These are phyloP conservation scores for Drosophila pruinosa DNA, from an alignment of 1,140 invertebrate species.

Conservation along the genomic window DNA sequence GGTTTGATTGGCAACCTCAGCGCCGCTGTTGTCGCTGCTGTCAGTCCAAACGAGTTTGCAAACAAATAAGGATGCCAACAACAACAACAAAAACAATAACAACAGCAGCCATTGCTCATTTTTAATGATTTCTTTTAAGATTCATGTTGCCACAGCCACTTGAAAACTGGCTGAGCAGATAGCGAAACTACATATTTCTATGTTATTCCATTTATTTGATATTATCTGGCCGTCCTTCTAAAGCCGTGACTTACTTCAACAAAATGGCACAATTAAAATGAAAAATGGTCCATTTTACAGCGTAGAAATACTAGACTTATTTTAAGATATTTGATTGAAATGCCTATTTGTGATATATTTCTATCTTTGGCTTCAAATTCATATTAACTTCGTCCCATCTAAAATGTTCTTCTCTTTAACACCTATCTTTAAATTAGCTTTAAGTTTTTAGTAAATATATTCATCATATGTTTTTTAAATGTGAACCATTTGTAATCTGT, in stretches of 20 bases:
- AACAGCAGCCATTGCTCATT: constrained; percentile 24
- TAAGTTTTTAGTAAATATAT: background rate
- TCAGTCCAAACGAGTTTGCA: constrained; percentile 64
- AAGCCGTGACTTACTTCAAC: background rate
- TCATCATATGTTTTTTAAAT: background rate
- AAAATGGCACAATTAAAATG: background rate
- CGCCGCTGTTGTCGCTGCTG: constrained; percentile 41
- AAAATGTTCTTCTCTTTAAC: background rate
- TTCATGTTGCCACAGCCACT: constrained; percentile 4
- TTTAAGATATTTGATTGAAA: background rate
- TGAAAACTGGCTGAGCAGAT: background rate
- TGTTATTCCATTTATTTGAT: background rate
- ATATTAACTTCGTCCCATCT: too few relatives aligned
- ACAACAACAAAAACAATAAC: constrained; percentile 2
- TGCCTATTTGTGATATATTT: background rate
- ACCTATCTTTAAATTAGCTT: background rate
- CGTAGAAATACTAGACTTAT: background rate
- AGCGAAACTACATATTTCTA: background rate
- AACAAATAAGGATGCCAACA: constrained; percentile 69
- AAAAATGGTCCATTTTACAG: background rate
- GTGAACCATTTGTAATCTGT: background rate
- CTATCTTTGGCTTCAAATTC: background rate
- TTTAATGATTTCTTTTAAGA: constrained; percentile 57
- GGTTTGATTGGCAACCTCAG: constrained; percentile 69
- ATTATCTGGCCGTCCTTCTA: constrained; percentile 1